A percentile compares a stretch with the other conserved stretches of the same genome.
Evolutionary conservation across 2,888 invertebrate genomes (phyloP).

Genomic region (Plebejus anna): DNA sequence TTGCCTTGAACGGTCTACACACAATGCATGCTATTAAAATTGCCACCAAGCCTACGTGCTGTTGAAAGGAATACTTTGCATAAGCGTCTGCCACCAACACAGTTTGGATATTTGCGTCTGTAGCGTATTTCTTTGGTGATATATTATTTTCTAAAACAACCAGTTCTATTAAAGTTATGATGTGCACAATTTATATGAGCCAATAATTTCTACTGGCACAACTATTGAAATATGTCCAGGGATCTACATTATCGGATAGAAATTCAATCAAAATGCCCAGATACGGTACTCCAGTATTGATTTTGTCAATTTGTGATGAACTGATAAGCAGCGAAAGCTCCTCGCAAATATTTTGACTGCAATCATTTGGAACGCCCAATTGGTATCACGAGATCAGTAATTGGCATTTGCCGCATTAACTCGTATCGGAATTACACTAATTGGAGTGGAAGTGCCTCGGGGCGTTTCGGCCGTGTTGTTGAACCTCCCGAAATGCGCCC

Average conservation of each 20-base stretch:
- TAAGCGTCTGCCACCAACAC: background rate
- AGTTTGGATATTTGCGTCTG: background rate
- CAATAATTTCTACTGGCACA: background rate
- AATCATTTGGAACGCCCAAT: background rate
- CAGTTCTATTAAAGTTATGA: background rate
- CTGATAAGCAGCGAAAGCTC: background rate
- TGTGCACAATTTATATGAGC: background rate
- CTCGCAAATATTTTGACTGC: background rate
- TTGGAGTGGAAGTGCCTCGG: background rate
- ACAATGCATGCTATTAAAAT: background rate
- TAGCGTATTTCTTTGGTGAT: background rate
- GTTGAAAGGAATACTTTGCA: slow-evolving; percentile 6
- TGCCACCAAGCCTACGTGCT: slow-evolving; percentile 1
- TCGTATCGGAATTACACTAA: slow-evolving; percentile 4
- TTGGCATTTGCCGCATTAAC: background rate
- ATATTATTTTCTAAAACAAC: no score
- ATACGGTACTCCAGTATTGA: background rate
- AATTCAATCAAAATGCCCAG: background rate
- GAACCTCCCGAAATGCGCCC: background rate
- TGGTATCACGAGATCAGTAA: background rate
- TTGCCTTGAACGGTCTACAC: background rate
- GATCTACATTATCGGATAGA: background rate
- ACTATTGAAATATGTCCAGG: background rate
- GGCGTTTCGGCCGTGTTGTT: background rate
- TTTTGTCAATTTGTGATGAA: background rate